Conservation (phyloP, 2,888 invertebrate species). For the Drosophila diplacantha region DNA sequence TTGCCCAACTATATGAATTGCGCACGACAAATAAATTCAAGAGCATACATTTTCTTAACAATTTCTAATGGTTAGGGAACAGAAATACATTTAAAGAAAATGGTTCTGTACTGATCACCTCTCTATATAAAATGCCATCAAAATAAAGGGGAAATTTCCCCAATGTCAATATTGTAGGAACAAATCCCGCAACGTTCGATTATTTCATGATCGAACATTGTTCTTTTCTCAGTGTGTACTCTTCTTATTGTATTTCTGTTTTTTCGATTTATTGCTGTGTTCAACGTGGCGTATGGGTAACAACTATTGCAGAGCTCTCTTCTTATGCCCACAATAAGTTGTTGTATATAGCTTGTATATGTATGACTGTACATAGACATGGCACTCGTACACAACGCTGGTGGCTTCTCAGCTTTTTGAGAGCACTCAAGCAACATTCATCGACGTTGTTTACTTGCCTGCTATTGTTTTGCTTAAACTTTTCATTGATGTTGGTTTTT, state of each 20-base stretch:
- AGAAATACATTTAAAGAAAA: neutral
- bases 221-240: constrained; percentile 8
- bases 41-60: neutral
- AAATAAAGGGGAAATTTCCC: neutral
- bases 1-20: too few species aligned
- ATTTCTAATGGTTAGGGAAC: too few species aligned
- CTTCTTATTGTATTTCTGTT: constrained; percentile 21
- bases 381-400: constrained; percentile 20
- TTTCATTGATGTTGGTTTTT: constrained; percentile 71
- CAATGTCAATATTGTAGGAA: neutral
- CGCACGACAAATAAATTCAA: too few species aligned
- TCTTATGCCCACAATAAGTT: constrained; percentile 2
- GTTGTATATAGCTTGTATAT: constrained; percentile 1
- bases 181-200: too few species aligned
- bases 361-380: constrained; percentile 14
- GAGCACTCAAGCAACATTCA: constrained; percentile 63
- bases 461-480: constrained; percentile 69
- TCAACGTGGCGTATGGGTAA: constrained; percentile 61
- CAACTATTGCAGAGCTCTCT: constrained; percentile 32
- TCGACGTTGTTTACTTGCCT: constrained; percentile 67
- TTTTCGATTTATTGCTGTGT: constrained; percentile 46
- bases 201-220: too few species aligned
- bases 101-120: neutral
- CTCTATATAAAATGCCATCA: neutral
- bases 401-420: constrained; percentile 46